Evolutionary conservation across 2,797 vertebrate genomes (phyloP), one percentile per base, ranked within the genome.

Genomic region (Ptychadena robeensis): DNA sequence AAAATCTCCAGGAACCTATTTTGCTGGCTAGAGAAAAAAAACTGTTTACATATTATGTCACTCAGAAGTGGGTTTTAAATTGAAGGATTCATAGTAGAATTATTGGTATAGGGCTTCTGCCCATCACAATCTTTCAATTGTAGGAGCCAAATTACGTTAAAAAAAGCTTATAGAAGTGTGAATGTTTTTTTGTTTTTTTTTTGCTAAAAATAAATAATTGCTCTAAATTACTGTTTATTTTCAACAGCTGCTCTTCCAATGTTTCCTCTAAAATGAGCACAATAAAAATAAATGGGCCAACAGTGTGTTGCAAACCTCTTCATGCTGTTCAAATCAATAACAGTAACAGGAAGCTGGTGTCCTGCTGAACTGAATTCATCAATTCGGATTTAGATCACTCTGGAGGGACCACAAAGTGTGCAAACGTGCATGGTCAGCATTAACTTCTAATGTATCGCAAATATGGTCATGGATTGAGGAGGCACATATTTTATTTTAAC

Each of bases 381-480:
- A 22, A 18, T 48, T 48, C 5, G 32, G 32, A 74, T 63, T 74
- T 74, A 37, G 73, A 74, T 74, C 14, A 74, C 30, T 74, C 28
- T 28, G 12, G 18, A 48, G 18, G 44, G 22, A 31, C 53, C 12
- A 35, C 12, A 61, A n/a, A 35, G 3, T n/a, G n/a, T 34, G 31
- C 3, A 73, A 35, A 61, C 35, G 28, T 57, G 30, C 15, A 1
- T 22, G 15, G 44, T 48, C 15, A 48, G 44, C 44, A 48, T 48
- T 48, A 4, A 48, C 44, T 18, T 18, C 3, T 6, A 18, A 22
- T 48, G 18, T 48, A 22, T 8, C 0, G 5, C 18, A 15, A 15
- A 15, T 44, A 4, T 44, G 14, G 40, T 4, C 40, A 44, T 44
- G 40, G 40, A 15, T 44, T 2, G 10, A 3, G 12, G 10, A 44